Evolutionary conservation across 2,888 invertebrate genomes (phyloP), one percentile per base, ranked within the genome.

Genomic region (Muscina levida): DNA sequence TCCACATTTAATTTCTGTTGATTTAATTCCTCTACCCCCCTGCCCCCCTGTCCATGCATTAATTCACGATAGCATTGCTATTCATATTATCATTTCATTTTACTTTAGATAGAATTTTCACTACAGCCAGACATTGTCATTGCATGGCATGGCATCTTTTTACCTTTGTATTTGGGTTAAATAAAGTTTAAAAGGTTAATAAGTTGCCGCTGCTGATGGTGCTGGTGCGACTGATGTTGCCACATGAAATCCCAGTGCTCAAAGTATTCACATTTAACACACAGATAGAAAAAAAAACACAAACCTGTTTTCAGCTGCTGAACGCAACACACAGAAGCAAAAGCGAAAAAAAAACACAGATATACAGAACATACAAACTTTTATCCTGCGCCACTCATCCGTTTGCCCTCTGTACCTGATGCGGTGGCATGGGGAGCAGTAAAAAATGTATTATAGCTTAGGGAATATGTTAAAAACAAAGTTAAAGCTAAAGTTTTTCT

Each of bases 401-500:
- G 22, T 74, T 75, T 68, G 68, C 67, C 51, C 72, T 65, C 31
- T 57, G 68, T 5, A 19, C 10, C 72, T 72, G 68, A 31, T 65
- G 53, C 11, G 53, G 48, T 48, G 22, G 24, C 24, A 1, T 10
- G 22, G 24, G 2, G 53, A 22, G 46, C 19, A 22, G 19, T 8
- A 53, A 53, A 75, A 76, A 80, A 80, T 66, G 24, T 80, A 80
- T 80, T 79, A 72, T 62, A 56, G 76, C 79, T 70, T 42, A 22
- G 79, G 79, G 79, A 79, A 79, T 79, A 65, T 72, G 62, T 76
- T 76, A 37, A 15, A 26, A 42, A 53, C 39, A 65, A 79, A 80
- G 73, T 66, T 76, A 73, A 80, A 72, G 56, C 70, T 57, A 73
- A 71, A 73, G 31, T 76, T 72, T 79, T 72, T 67, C n/a, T 17